A percentile compares a stretch with the other conserved stretches of the same genome.
Conservation (phyloP, 1,140 invertebrate species). For the Ceratosolen fusciceps region DNA sequence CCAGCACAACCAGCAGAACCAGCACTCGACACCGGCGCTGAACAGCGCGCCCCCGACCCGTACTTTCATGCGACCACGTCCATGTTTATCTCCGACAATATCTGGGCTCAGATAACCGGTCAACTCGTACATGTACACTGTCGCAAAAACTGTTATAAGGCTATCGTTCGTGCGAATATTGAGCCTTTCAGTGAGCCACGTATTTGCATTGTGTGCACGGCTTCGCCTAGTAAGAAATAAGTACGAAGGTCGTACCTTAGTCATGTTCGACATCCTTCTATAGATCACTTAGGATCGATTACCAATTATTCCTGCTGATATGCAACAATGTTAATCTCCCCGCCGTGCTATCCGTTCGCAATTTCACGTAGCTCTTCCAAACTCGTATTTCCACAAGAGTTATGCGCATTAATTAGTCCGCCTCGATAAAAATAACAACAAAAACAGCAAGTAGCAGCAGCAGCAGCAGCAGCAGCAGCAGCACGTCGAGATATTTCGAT, state of each 20-base stretch:
- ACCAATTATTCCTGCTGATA: constrained; percentile 39
- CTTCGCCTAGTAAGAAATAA: constrained; percentile 24
- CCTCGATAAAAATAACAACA: not conserved
- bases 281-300: constrained; percentile 36
- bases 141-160: constrained; percentile 9
- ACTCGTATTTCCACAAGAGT: constrained; percentile 3
- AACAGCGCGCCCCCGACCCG: not conserved
- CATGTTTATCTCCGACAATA: constrained; percentile 28
- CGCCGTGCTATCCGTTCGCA: not conserved
- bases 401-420: not conserved
- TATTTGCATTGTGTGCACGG: constrained; percentile 21
- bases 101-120: constrained; percentile 39
- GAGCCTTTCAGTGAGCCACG: constrained; percentile 1
- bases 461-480: too few relatives aligned
- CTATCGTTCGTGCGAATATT: constrained; percentile 37
- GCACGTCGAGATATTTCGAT: too few relatives aligned
- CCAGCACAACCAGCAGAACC: too few relatives aligned
- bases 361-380: not conserved
- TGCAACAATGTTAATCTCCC: constrained; percentile 17
- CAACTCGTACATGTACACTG: constrained; percentile 25
- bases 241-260: constrained; percentile 26
- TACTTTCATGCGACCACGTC: not conserved
- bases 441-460: too few relatives aligned
- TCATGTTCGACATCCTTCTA: constrained; percentile 34
- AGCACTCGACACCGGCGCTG: not conserved